These are phyloP conservation scores for Mesaphorura yosii DNA, from an alignment of 1,140 invertebrate species.

Conservation along the genomic window DNA sequence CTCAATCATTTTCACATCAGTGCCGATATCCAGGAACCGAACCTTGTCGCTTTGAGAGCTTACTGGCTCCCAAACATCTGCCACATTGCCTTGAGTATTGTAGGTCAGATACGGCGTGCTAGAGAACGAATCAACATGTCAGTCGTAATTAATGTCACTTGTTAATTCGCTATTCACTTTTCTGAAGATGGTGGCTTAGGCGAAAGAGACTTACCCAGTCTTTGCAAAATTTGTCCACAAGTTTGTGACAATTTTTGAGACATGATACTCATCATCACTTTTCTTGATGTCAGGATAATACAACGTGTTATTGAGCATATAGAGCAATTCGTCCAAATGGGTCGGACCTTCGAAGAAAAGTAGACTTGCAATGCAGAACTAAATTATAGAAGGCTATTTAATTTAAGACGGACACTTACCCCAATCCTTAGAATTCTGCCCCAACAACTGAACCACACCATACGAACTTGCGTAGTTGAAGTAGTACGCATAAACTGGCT, in stretches of 20 bases:
- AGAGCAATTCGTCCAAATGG: slow-evolving; percentile 27
- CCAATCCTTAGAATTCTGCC: slow-evolving; percentile 29
- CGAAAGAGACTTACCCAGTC: slow-evolving; percentile 14
- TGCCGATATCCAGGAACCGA: background rate
- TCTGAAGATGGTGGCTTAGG: background rate
- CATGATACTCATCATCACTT: slow-evolving; percentile 18
- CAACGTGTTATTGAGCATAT: slow-evolving; percentile 22
- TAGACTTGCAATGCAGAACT: background rate
- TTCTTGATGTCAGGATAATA: slow-evolving; percentile 18
- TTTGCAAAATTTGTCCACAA: slow-evolving; percentile 29
- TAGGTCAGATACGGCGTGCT: background rate
- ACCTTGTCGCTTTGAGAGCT: background rate
- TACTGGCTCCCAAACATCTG: background rate
- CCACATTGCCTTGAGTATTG: background rate
- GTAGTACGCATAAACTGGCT: slow-evolving; percentile 24
- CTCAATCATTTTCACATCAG: background rate
- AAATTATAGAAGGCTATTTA: background rate
- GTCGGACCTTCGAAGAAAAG: slow-evolving; percentile 9
- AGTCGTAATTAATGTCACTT: too few species aligned
- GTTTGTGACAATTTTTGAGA: slow-evolving; percentile 21
- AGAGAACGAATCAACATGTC: too few species aligned
- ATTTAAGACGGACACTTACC: too few species aligned
- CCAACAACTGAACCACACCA: slow-evolving; percentile 22
- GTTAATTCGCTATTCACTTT: background rate
- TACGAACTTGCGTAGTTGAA: slow-evolving; percentile 21